Base-by-base conservation (phyloP, 2,888 invertebrate species). In the Geotrupes spiniger region DNA sequence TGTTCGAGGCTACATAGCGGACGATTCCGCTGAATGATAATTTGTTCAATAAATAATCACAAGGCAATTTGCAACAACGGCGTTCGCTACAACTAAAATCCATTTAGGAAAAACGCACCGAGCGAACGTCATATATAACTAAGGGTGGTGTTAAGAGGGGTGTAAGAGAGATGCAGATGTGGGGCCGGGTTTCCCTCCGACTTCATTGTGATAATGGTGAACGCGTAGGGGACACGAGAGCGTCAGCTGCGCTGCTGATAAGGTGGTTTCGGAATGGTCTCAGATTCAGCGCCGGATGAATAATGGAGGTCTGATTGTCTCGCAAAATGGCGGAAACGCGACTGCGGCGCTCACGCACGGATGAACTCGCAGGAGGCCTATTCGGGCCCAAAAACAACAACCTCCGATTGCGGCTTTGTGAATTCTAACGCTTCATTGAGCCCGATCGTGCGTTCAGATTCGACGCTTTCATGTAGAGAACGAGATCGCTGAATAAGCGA, bases 261-360 rank as follows among this genome's bases (percentile, higher is more conserved):
- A 45, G 45, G 17, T 28, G 42, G 51, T 43, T 49, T 51, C 37
- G 45, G 45, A 45, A 51, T 45, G 48, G 42, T 45, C 46, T 48
- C 51, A 48, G 48, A 53, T 53, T 51, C 53, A 31, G 31, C 8
- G 44, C 38, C 14, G 45, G 43, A 53, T 53, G 51, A 53, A 53
- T 53, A 51, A 53, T 53, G 53, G 48, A 51, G 48, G 42, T 12
- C 48, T 45, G 51, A 53, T 51, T 53, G 51, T 48, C 48, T 51
- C 21, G 21, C 52, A 41, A 46, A 51, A 47, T 39, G 48, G 40
- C 42, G 49, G 42, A 11, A 46, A 36, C 49, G 49, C 43, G 44
- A 46, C 49, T 33, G 33, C 21, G 40, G 46, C 43, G 27, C 48
- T 50, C 40, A 54, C 54, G 46, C 50, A 54, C 47, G 47, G 40